Percentiles rank a stretch among this genome's conserved stretches.
Conservation (phyloP, 2,888 invertebrate species). For the Sesamia inferens region DNA sequence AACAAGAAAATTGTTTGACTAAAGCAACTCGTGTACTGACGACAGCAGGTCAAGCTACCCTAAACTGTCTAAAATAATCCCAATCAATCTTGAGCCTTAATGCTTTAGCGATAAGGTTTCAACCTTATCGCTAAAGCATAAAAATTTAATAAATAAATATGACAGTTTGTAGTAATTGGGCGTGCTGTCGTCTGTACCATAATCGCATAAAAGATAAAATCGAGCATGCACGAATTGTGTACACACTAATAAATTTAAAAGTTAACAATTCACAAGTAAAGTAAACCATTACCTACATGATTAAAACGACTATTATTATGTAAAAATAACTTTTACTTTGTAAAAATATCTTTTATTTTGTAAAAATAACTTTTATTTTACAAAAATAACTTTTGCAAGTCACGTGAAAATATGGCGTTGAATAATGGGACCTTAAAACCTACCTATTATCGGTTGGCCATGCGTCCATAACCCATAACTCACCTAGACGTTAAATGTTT, state of each 20-base stretch:
- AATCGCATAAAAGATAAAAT: conserved; percentile 34
- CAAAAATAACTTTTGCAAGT: conserved; percentile 25
- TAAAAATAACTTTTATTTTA: conserved; percentile 27
- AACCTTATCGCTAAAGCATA: no score
- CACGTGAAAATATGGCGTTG: conserved; percentile 61
- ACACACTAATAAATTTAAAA: conserved; percentile 37
- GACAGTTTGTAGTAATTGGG: no score
- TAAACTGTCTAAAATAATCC: no score
- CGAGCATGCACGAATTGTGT: conserved; percentile 41
- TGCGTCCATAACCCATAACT: conserved; percentile 45
- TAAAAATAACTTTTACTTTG: background rate
- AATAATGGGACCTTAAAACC: conserved; percentile 59
- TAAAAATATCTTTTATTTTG: background rate
- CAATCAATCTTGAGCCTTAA: no score
- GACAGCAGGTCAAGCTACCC: no score
- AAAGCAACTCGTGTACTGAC: conserved; percentile 30
- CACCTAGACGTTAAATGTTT: conserved; percentile 61
- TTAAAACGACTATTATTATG: background rate
- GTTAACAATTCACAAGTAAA: conserved; percentile 27
- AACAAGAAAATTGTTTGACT: conserved; percentile 42
- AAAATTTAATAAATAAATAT: no score
- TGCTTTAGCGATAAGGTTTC: no score
- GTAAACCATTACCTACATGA: conserved; percentile 23
- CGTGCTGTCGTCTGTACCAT: background rate
- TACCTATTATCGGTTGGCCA: conserved; percentile 60